A percentile compares a stretch with the other conserved stretches of the same genome.
Conservation (phyloP, 1,140 invertebrate species). For the Dinoponera quadriceps region DNA sequence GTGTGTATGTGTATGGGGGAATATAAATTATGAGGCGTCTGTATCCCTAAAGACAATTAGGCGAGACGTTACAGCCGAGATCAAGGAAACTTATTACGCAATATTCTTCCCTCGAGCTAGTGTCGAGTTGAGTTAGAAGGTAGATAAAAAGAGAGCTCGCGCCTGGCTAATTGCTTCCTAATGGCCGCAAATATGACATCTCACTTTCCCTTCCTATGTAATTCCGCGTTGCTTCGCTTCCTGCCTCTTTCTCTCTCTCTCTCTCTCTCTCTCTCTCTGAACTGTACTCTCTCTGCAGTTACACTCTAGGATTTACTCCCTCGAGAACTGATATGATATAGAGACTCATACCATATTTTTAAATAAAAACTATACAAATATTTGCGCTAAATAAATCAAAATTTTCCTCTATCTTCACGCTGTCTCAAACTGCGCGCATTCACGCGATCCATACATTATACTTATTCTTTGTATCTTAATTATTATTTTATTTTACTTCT, state of each 20-base stretch:
- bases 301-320: too few species aligned
- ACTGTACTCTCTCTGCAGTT: too few species aligned
- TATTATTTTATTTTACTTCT: too few species aligned
- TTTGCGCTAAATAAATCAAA: too few species aligned
- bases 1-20: background rate
- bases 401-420: too few species aligned
- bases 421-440: too few species aligned
- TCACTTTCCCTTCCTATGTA: background rate
- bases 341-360: too few species aligned
- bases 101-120: constrained; percentile 9
- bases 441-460: too few species aligned
- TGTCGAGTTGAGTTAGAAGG: constrained; percentile 37
- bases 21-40: background rate
- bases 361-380: too few species aligned
- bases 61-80: background rate
- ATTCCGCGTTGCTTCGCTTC: background rate
- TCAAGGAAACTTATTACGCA: background rate
- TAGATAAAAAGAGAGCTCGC: constrained; percentile 62
- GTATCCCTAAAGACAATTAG: background rate
- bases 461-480: too few species aligned
- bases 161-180: constrained; percentile 66
- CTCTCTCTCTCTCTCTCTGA: constrained; percentile 40
- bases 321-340: too few species aligned
- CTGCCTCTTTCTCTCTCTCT: too few species aligned
- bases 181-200: constrained; percentile 64